A percentile compares a stretch with the other conserved stretches of the same genome.
Evolutionary conservation across 2,888 invertebrate genomes (phyloP).

Genomic region (Adelphocoris suturalis): DNA sequence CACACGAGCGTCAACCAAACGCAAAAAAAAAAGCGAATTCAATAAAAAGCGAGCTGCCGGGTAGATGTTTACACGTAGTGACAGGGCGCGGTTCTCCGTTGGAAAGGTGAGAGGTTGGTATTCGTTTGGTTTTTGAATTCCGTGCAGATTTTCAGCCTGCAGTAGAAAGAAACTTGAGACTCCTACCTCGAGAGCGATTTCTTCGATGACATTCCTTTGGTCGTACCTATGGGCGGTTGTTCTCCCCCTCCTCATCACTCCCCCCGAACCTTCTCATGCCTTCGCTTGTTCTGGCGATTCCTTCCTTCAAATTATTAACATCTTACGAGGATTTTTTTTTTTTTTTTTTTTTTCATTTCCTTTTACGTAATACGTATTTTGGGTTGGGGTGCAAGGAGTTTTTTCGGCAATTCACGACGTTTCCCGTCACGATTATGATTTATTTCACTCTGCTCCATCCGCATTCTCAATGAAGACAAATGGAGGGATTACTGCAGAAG

Average conservation of each 20-base stretch:
- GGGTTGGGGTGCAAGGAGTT: not conserved
- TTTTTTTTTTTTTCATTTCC: too few species aligned
- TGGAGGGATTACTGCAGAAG: not conserved
- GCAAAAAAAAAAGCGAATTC: not conserved
- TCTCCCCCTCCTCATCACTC: not conserved
- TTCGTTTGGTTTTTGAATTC: constrained; percentile 45
- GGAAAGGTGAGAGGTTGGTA: constrained; percentile 38
- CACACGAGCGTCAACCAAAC: not conserved
- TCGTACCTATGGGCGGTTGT: not conserved
- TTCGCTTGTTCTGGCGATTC: not conserved
- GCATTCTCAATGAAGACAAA: not conserved
- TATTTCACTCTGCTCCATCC: not conserved
- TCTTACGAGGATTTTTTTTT: not conserved
- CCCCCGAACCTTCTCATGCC: too few species aligned
- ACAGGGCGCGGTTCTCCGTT: constrained; percentile 4
- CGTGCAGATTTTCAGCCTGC: not conserved
- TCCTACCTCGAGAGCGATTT: not conserved
- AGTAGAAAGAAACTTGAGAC: not conserved
- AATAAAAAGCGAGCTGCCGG: not conserved
- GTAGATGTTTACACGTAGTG: constrained; percentile 23
- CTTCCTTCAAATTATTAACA: constrained; percentile 20
- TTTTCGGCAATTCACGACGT: not conserved
- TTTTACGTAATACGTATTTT: too few species aligned
- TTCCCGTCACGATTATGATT: not conserved
- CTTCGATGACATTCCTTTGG: constrained; percentile 10